Evolutionary conservation across 2,888 invertebrate species (phyloP).

Genomic region (Clostera curtula): DNA sequence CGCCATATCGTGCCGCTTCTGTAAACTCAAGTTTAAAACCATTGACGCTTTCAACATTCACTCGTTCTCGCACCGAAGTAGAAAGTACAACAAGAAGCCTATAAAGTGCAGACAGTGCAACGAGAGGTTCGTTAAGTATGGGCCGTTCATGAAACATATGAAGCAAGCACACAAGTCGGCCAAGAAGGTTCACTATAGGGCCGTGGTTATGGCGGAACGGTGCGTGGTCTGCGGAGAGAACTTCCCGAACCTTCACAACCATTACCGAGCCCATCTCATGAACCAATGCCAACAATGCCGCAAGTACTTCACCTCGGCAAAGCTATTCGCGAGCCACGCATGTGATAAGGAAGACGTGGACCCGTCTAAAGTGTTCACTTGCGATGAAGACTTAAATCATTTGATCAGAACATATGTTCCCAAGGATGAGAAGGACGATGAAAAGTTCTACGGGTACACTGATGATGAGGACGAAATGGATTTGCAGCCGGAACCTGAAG

Average conservation of each 20-base stretch:
- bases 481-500: slow-evolving; percentile 10
- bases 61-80: slow-evolving; percentile 61
- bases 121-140: slow-evolving; percentile 61
- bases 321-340: slow-evolving; percentile 44
- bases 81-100: slow-evolving; percentile 62
- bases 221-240: slow-evolving; percentile 76
- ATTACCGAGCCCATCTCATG: slow-evolving; percentile 74
- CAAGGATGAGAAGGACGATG: slow-evolving; percentile 54
- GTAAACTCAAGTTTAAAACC: slow-evolving; percentile 62
- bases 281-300: slow-evolving; percentile 69
- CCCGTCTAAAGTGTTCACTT: slow-evolving; percentile 51
- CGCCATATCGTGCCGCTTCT: slow-evolving; percentile 66
- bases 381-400: slow-evolving; percentile 41
- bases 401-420: slow-evolving; percentile 56
- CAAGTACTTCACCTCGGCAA: slow-evolving; percentile 60
- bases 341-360: slow-evolving; percentile 54
- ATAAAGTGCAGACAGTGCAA: slow-evolving; percentile 59
- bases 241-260: slow-evolving; percentile 77
- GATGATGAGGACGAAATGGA: slow-evolving; percentile 38
- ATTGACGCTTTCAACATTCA: slow-evolving; percentile 67
- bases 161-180: slow-evolving; percentile 47
- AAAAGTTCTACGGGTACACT: slow-evolving; percentile 55
- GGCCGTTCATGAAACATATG: slow-evolving; percentile 63
- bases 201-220: slow-evolving; percentile 62
- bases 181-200: slow-evolving; percentile 60